Percentiles rank a stretch among this genome's conserved stretches.
These are phyloP conservation scores for Eospalax fontanierii DNA, from an alignment of 2,797 vertebrate species.

Conservation along the genomic window DNA sequence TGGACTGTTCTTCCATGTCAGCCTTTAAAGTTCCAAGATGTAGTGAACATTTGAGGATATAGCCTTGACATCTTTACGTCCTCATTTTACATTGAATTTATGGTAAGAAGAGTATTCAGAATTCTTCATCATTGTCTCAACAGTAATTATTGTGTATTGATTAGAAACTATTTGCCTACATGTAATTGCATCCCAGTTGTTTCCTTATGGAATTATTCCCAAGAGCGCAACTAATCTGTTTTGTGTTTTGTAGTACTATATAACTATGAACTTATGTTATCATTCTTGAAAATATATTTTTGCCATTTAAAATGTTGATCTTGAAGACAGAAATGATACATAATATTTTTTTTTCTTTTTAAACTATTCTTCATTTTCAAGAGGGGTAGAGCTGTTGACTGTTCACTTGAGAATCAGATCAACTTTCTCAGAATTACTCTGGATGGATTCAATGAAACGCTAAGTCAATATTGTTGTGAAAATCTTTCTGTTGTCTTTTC, in stretches of 20 bases:
- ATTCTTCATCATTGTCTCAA: constrained; percentile 26
- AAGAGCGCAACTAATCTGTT: neutral
- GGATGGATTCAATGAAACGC: neutral
- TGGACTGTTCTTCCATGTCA: neutral
- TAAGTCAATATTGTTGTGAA: neutral
- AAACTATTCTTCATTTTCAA: constrained; percentile 13
- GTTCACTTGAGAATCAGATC: neutral
- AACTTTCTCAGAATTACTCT: constrained; percentile 40
- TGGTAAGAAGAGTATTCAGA: constrained; percentile 18
- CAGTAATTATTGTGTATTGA: constrained; percentile 50
- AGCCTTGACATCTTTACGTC: constrained; percentile 49
- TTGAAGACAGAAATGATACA: constrained; percentile 6
- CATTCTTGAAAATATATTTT: neutral
- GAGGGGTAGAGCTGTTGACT: neutral
- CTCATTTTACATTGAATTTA: constrained; percentile 52
- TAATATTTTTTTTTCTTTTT: constrained; percentile 1
- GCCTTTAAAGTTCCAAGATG: constrained; percentile 51
- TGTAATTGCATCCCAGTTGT: neutral
- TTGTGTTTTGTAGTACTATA: neutral
- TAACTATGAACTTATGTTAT: neutral
- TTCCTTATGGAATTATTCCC: constrained; percentile 45
- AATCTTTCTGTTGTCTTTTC: neutral
- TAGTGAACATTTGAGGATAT: constrained; percentile 5
- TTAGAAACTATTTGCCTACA: constrained; percentile 25
- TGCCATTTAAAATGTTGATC: neutral